Base-by-base conservation (phyloP, 2,888 invertebrate genomes). In the Piscicola geometra region DNA sequence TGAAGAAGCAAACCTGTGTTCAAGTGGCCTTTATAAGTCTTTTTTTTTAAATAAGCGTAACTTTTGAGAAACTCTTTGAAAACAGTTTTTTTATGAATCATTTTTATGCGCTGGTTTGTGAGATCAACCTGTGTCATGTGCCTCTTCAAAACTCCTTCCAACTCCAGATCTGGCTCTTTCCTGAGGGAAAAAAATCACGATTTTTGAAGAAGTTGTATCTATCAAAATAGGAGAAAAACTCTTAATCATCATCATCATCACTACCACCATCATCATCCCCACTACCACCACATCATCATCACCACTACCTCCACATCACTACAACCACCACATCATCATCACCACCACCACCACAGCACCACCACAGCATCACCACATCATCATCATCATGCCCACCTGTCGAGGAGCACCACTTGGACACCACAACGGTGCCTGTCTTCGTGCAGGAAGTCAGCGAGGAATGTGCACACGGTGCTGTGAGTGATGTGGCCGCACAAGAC, bases 31-130 rank as follows among this genome's bases (percentile, higher is more conserved):
- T 99, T 90, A 88, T 97, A 95, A 83, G 99, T 92, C 89, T 99
- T 99, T 89, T 98, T 95, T 87, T 98, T 96, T 90, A 98, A 99
- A 98, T 99, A 99, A 88, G 99, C 99, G 89, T 97, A 96, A 88
- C 99, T 99, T 90, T 98, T 97, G 91, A 99, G 99, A 91, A 99
- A 99, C n/a, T n/a, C n/a, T n/a, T n/a, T n/a, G n/a, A n/a, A n/a
- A n/a, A n/a, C n/a, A n/a, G n/a, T n/a, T n/a, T n/a, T n/a, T n/a
- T n/a, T n/a, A n/a, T n/a, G n/a, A n/a, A n/a, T n/a, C n/a, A n/a
- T n/a, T n/a, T n/a, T n/a, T n/a, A n/a, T n/a, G n/a, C n/a, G n/a
- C n/a, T n/a, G n/a, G n/a, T n/a, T 77, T 85, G n/a, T n/a, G n/a
- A n/a, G n/a, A n/a, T n/a, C 85, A 72, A 86, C 99, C 87, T 98